Conservation (phyloP, 2,888 invertebrate genomes). For the Gymnosoma rotundatum region DNA sequence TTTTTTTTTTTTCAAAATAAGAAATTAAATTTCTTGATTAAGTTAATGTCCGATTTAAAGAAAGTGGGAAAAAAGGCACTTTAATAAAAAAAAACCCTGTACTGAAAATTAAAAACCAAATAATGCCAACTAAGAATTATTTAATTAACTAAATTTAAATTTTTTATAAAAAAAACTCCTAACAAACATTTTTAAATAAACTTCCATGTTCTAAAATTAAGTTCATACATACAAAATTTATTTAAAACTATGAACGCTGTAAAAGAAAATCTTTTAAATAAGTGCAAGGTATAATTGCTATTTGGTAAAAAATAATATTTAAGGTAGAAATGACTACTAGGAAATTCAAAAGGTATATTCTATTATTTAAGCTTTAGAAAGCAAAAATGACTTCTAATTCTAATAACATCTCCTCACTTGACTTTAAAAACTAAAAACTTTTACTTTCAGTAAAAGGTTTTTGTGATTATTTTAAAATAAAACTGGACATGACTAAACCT, state of each 20-base stretch:
- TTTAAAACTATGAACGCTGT: slow-evolving; percentile 56
- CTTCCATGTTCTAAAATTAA: slow-evolving; percentile 14
- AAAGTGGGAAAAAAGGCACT: too few relatives aligned
- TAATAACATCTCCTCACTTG: background rate
- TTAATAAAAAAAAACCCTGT: too few relatives aligned
- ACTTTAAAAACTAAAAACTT: background rate
- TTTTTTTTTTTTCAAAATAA: too few relatives aligned
- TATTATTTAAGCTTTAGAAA: background rate
- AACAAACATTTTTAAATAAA: background rate
- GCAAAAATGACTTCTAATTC: too few relatives aligned
- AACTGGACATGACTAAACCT: too few relatives aligned
- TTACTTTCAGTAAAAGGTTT: background rate
- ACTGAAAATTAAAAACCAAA: too few relatives aligned
- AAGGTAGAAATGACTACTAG: slow-evolving; percentile 41
- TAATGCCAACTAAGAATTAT: too few relatives aligned
- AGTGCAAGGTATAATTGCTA: slow-evolving; percentile 49
- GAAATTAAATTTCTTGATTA: too few relatives aligned
- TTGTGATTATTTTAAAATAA: too few relatives aligned
- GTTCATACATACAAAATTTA: slow-evolving; percentile 7
- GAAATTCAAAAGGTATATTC: slow-evolving; percentile 25
- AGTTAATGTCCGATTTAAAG: too few relatives aligned
- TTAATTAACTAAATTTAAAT: background rate
- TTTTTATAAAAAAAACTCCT: background rate
- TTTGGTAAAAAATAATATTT: slow-evolving; percentile 53
- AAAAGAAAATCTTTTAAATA: slow-evolving; percentile 6